These are phyloP conservation scores for Noctua comes DNA, from an alignment of 2,888 invertebrate species.

Conservation along the genomic window DNA sequence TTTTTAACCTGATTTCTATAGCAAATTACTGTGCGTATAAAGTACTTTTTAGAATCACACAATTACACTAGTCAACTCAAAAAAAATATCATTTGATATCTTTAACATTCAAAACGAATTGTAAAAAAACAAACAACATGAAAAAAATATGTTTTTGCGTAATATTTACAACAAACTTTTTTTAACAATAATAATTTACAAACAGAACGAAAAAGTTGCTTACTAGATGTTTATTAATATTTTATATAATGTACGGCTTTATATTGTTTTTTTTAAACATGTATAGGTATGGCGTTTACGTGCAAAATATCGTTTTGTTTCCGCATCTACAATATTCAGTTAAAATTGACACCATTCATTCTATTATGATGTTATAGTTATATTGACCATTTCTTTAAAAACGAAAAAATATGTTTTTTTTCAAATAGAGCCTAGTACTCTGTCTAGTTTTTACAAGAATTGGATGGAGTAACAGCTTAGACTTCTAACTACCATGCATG, in stretches of 20 bases:
- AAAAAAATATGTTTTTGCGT: not conserved
- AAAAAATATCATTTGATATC: not conserved
- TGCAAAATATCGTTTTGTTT: slow-evolving; percentile 53
- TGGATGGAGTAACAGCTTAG: slow-evolving; percentile 40
- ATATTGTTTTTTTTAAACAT: slow-evolving; percentile 13
- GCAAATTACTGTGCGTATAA: slow-evolving; percentile 46
- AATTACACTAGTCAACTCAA: slow-evolving; percentile 24
- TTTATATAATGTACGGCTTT: slow-evolving; percentile 15
- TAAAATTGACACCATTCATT: slow-evolving; percentile 49
- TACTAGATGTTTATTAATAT: slow-evolving; percentile 7
- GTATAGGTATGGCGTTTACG: slow-evolving; percentile 25
- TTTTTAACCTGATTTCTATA: slow-evolving; percentile 20
- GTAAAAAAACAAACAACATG: slow-evolving; percentile 2
- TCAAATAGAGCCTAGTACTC: slow-evolving; percentile 42
- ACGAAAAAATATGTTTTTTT: too few relatives aligned
- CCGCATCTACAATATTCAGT: slow-evolving; percentile 25
- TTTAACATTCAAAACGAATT: slow-evolving; percentile 1
- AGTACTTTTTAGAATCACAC: slow-evolving; percentile 26
- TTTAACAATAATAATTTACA: slow-evolving; percentile 53
- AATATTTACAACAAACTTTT: slow-evolving; percentile 54
- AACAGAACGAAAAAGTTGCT: slow-evolving; percentile 27
- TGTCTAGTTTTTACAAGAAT: slow-evolving; percentile 31
- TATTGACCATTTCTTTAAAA: too few relatives aligned
- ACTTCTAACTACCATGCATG: slow-evolving; percentile 44
- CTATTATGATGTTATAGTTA: slow-evolving; percentile 41